These are phyloP conservation scores for Huso huso DNA, from an alignment of 2,797 vertebrate genomes.

Conservation along the genomic window DNA sequence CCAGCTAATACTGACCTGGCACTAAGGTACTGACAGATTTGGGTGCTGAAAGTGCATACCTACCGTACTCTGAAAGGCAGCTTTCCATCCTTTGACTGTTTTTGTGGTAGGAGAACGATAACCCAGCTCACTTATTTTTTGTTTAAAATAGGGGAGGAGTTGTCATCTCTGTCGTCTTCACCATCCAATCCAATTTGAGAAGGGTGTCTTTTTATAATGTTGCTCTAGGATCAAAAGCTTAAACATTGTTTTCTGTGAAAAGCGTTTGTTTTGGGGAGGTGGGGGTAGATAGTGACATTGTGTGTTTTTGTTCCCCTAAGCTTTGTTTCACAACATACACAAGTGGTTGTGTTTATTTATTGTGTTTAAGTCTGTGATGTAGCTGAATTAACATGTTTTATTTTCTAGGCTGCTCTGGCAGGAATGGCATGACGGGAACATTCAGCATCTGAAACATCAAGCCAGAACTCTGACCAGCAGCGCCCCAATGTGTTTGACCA, in stretches of 20 bases:
- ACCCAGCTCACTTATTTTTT: no score
- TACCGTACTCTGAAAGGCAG: no score
- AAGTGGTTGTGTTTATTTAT: neutral
- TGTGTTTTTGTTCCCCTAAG: no score
- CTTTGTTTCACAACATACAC: neutral
- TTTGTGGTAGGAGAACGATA: neutral
- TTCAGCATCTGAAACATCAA: slow-evolving; percentile 87
- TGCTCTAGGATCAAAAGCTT: no score
- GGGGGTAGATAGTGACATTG: no score
- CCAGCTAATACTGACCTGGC: slow-evolving; percentile 81
- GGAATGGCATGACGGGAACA: slow-evolving; percentile 81
- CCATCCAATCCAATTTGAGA: no score
- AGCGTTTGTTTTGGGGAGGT: no score
- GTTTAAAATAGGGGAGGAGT: no score
- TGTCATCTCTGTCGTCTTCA: no score
- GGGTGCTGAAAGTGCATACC: no score
- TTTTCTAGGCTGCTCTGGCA: slow-evolving; percentile 77
- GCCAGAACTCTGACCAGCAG: slow-evolving; percentile 80
- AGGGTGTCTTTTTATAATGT: no score
- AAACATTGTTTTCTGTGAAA: no score
- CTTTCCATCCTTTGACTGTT: neutral
- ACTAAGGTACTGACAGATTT: slow-evolving; percentile 66
- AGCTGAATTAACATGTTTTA: slow-evolving; percentile 33
- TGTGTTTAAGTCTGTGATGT: neutral
- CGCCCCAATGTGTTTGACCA: slow-evolving; percentile 78